Base-by-base conservation (phyloP, 2,113 vertebrate genomes). In the Epinephelus moara region DNA sequence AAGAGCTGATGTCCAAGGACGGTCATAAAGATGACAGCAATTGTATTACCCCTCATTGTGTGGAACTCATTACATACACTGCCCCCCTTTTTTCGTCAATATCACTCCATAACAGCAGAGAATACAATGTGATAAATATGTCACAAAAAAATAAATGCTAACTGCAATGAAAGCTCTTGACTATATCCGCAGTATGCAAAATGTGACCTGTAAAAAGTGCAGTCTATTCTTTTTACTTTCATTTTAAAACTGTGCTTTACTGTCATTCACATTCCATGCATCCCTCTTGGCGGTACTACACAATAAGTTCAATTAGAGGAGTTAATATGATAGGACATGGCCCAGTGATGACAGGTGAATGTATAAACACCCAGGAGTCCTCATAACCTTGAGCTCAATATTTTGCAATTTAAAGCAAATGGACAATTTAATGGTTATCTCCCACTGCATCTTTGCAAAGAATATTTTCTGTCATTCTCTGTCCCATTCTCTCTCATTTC, bases 341-440 rank as follows among this genome's bases (percentile, higher is more conserved):
- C 37, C 67, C 59, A 37, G 27, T 42, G 61, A 77, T 52, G 63
- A 76, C 25, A 80, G 45, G 27, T 73, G 62, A 70, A 80, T 76
- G 57, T 71, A 76, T 27, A 67, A 82, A 73, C 53, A 71, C 69
- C 45, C 23, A 50, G 23, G 49, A 68, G 45, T 13, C 33, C 23
- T 47, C 45, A 73, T 42, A 78, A 69, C 68, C 75, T 73, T 84
- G 33, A 72, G 40, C 47, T 72, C 52, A 86, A 72, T 86, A 75
- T 56, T 79, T 80, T n/a, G 13, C 61, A 70, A 55, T 75, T 76
- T 55, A 50, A 49, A 80, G 50, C 50, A 84, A 84, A 83, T 60
- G 6, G 87, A 61, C 55, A 82, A 79, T 72, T 67, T 61, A 60
- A 80, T 80, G 55, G 45, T 68, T 71, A 56, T 78, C 23, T 49